Evolutionary conservation across 92 coral and sea anemone genomes (phyloP).

Genomic region (Heliopora coerulea): DNA sequence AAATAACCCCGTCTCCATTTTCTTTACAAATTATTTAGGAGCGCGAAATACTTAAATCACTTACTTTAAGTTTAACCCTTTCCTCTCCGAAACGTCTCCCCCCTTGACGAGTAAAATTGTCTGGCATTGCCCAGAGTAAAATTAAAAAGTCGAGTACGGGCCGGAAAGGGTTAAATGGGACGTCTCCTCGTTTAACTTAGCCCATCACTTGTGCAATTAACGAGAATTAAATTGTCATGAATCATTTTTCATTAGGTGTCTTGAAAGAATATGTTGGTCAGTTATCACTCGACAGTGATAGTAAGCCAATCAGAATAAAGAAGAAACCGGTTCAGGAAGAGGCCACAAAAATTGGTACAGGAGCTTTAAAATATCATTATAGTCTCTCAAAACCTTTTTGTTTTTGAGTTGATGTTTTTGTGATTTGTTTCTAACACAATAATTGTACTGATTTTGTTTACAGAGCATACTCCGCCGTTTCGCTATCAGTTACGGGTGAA

Average conservation of each 20-base stretch:
- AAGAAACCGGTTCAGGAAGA: constrained; percentile 32
- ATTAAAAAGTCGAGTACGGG: too few relatives aligned
- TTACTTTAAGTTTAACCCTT: too few relatives aligned
- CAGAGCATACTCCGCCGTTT: constrained; percentile 40
- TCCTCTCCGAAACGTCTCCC: too few relatives aligned
- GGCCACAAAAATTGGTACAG: not conserved
- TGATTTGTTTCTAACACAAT: not conserved
- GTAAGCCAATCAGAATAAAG: constrained; percentile 37
- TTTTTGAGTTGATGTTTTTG: too few relatives aligned
- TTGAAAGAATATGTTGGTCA: constrained; percentile 24
- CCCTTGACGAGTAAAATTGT: too few relatives aligned
- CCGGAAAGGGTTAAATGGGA: too few relatives aligned
- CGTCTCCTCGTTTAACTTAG: not conserved
- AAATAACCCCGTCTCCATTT: too few relatives aligned
- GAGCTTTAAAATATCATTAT: too few relatives aligned
- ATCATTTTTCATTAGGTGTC: constrained; percentile 12
- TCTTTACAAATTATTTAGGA: too few relatives aligned
- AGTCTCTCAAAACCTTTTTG: too few relatives aligned
- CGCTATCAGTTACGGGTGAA: constrained; percentile 72
- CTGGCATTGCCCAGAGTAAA: too few relatives aligned
- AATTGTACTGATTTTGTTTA: not conserved
- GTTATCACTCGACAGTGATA: constrained; percentile 14
- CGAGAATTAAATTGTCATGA: not conserved
- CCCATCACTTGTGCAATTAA: not conserved
- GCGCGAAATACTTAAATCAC: too few relatives aligned